Base-by-base conservation (phyloP, 2,113 vertebrate species). In the Pipa parva region DNA sequence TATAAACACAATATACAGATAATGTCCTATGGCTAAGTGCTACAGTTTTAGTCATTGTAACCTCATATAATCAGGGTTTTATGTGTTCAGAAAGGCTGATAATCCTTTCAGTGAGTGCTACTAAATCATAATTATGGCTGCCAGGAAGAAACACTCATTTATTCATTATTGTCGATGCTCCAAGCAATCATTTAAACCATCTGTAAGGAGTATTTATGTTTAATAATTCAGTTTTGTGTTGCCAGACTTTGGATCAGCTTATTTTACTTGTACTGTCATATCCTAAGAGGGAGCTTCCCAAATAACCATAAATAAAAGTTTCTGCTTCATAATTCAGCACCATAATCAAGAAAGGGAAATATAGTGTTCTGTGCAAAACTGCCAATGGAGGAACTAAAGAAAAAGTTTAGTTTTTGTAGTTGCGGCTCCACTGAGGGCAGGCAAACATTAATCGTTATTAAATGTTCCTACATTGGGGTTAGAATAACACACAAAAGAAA, bases 81-180 rank as follows among this genome's bases (percentile, higher is more conserved):
- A 46, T 28, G 21, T 22, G 25, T 18, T 54, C 22, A 54, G 31
- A 21, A 18, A 22, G 10, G 27, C 36, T 42, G 15, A 18, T 58
- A 66, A 66, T 66, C 63, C 63, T 58, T 58, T 45, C 54, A 57
- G 7, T 25, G 52, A 57, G 54, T 26, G 54, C 36, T 57, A 57
- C 37, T 58, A 58, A 66, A 48, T 66, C 54, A 66, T 31, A 12
- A 18, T 27, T 31, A 27, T 26, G 42, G 27, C 5, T 36, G 63
- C 54, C 63, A 66, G 52, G 37, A 42, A 20, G 63, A 33, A 39
- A 20, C 13, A 10, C 22, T 4, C 10, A 5, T 22, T 20, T 22
- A 21, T 22, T 49, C 21, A 9, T 20, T 5, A 46, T 46, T 22
- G 4, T 8, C 46, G 8, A 49, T 21, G 10, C 21, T 22, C 46